These are phyloP conservation scores for Picus viridis DNA, from an alignment of 2,797 vertebrate species.

Conservation along the genomic window DNA sequence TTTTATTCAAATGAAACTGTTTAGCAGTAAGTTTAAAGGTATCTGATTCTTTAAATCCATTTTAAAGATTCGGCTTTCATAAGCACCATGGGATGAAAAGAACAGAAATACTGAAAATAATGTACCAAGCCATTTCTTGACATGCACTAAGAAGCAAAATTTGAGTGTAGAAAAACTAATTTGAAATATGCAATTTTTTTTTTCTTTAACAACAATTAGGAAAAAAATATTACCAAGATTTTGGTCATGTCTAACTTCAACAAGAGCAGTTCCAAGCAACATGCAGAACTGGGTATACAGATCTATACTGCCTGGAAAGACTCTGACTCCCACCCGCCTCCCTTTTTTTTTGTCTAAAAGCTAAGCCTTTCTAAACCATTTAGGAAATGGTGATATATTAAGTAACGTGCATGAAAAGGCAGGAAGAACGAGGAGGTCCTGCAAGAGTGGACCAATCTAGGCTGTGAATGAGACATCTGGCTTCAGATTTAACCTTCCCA, in stretches of 20 bases:
- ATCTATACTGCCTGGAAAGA: not conserved
- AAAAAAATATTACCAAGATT: not conserved
- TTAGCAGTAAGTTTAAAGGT: not conserved
- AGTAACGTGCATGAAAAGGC: not conserved
- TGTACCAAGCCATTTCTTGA: not conserved
- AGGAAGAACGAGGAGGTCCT: not conserved
- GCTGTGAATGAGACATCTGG: not conserved
- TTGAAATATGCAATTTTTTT: not conserved
- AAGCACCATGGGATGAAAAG: not conserved
- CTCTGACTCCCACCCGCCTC: not conserved
- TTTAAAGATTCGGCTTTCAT: not conserved
- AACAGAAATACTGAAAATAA: slow-evolving; percentile 21
- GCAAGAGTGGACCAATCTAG: not conserved
- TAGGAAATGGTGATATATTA: not conserved
- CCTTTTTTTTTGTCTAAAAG: not conserved
- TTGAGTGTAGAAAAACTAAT: not conserved
- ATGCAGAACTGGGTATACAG: not conserved
- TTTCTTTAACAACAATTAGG: not conserved
- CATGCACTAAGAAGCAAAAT: not conserved
- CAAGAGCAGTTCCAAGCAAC: not conserved
- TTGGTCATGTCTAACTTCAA: not conserved
- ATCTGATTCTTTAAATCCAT: slow-evolving; percentile 27
- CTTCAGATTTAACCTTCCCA: not conserved
- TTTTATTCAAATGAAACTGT: not conserved
- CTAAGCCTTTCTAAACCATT: not conserved